Evolutionary conservation across 2,888 invertebrate species (phyloP).

Genomic region (Disparrhopalites patrizii): DNA sequence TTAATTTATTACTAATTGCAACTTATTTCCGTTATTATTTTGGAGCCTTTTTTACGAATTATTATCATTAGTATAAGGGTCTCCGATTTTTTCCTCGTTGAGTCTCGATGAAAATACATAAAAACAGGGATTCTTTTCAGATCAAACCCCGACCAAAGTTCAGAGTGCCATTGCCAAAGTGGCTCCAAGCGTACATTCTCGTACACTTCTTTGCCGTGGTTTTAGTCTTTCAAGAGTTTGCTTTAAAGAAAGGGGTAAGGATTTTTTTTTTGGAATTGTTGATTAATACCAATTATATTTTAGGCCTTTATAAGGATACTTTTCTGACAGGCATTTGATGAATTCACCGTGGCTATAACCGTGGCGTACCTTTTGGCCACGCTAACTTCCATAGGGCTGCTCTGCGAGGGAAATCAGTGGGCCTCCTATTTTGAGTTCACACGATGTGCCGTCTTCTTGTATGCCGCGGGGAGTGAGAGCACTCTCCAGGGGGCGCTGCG

Average conservation of each 20-base stretch:
- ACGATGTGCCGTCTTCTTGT: constrained; percentile 63
- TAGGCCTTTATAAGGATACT: too few relatives aligned
- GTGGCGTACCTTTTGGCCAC: constrained; percentile 65
- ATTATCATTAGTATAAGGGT: background rate
- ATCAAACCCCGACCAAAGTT: constrained; percentile 64
- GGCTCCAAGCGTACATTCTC: constrained; percentile 66
- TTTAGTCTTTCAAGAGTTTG: constrained; percentile 65
- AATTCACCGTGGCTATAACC: constrained; percentile 59
- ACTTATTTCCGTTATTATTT: too few relatives aligned
- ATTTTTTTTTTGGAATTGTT: background rate
- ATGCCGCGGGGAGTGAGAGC: constrained; percentile 40
- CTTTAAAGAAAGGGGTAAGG: constrained; percentile 62
- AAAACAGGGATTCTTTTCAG: constrained; percentile 52
- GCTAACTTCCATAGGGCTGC: constrained; percentile 66
- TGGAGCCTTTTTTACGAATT: too few relatives aligned
- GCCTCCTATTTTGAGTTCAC: constrained; percentile 62
- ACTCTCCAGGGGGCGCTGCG: constrained; percentile 38
- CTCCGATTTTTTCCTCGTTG: constrained; percentile 42
- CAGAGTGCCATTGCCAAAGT: constrained; percentile 62
- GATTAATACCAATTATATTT: background rate
- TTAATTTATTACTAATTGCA: background rate
- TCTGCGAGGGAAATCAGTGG: constrained; percentile 65
- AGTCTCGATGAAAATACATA: background rate
- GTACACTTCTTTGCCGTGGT: constrained; percentile 65
- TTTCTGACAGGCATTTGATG: constrained; percentile 61